Base-by-base conservation (phyloP, 2,113 vertebrate species). In the Epinephelus lanceolatus region DNA sequence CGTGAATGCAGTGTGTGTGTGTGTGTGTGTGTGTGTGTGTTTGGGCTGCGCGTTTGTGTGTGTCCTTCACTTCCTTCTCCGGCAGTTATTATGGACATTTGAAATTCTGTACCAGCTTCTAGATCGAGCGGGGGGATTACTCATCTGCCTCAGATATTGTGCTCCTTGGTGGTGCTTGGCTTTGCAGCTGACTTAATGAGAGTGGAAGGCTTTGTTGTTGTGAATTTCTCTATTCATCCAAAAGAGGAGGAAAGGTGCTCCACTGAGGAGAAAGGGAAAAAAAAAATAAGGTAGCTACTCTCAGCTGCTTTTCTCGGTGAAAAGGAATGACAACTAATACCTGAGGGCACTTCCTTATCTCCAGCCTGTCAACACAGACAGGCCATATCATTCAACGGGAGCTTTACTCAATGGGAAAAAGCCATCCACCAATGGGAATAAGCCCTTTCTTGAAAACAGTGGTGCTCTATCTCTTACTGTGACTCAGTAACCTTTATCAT, bases 291-390 rank as follows among this genome's bases (percentile, higher is more conserved):
- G 83, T 87, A 88, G 87, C 87, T 89, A 68, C 88, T 94, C 91
- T 90, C 88, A 88, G 88, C 90, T 89, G 83, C 93, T 93, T 93
- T 92, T 84, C 86, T 87, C 73, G 60, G 87, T 92, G 94, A 93
- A 94, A 92, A 90, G 92, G 96, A 97, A 96, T 96, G 96, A 96
- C 96, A 96, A 96, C 96, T 97, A 97, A 97, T 97, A 97, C 98
- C 96, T 96, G 93, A 96, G 90, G 96, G 95, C 95, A 94, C 94
- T 94, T 94, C 85, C 93, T 96, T 97, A 98, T 97, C 97, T 97
- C 94, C 94, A 92, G 94, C 94, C 96, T 97, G 96, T 98, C 97
- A 97, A 95, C 95, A 95, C 96, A 97, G 96, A 96, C 91, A 86
- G 92, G 92, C 93, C 94, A 70, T 93, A 96, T 97, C 96, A 96